Percentiles rank a stretch among this genome's conserved stretches.
Evolutionary conservation across 2,797 vertebrate species (phyloP).

Genomic region (Holocentrus rufus): DNA sequence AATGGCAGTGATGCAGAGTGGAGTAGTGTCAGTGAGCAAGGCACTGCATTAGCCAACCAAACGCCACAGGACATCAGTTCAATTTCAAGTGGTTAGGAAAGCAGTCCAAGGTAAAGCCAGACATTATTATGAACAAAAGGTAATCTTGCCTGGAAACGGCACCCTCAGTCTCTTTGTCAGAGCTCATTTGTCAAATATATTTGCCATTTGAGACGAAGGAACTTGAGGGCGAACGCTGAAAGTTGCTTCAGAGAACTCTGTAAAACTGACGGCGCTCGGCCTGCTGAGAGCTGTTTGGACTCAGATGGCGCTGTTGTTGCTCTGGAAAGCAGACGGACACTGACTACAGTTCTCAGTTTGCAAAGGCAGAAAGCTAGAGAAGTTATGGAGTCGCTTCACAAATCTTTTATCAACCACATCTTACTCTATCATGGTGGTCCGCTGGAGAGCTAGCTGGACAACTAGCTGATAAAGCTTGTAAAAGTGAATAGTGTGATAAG

Average conservation of each 20-base stretch:
- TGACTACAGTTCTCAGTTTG: conserved; percentile 6
- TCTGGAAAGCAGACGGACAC: background rate
- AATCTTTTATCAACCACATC: background rate
- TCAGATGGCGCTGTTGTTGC: background rate
- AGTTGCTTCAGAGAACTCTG: conserved; percentile 30
- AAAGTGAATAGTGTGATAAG: too few species aligned
- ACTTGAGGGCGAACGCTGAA: conserved; percentile 31
- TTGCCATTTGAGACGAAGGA: conserved; percentile 25
- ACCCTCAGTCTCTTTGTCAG: conserved; percentile 44
- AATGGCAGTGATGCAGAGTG: conserved; percentile 31
- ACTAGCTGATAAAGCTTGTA: too few species aligned
- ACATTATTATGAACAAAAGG: conserved; percentile 52
- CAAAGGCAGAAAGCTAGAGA: background rate
- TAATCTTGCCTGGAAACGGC: conserved; percentile 33
- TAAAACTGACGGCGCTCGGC: conserved; percentile 7
- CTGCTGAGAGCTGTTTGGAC: background rate
- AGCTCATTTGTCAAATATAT: conserved; percentile 35
- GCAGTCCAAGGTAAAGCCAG: conserved; percentile 25
- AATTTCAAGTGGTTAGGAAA: conserved; percentile 56
- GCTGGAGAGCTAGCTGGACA: too few species aligned
- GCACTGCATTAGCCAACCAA: conserved; percentile 47
- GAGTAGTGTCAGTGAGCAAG: conserved; percentile 40
- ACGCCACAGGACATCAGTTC: conserved; percentile 54
- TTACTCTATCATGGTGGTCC: background rate
- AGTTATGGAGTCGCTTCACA: background rate